Evolutionary conservation across 2,888 invertebrate species (phyloP), one percentile per base, ranked within the genome.

Genomic region (Aporophyla lueneburgensis): DNA sequence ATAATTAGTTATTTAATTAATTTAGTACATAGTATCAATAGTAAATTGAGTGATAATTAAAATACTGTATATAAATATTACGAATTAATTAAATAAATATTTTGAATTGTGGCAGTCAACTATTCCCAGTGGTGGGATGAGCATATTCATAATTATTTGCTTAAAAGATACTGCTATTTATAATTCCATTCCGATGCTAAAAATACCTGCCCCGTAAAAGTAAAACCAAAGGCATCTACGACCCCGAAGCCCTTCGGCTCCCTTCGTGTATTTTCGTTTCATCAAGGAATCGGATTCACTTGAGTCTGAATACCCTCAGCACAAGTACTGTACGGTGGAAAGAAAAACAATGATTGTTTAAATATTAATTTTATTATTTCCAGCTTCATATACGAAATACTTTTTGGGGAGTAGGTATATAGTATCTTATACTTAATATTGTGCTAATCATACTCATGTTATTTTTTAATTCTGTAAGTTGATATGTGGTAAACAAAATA

Each of bases 221-320:
- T 65, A 27, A 59, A 51, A 76, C 12, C 33, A 46, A 53, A 10
- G 14, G 10, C 40, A 54, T 49, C 24, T 21, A 27, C 21, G 24
- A 14, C 2, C 16, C 43, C 14, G 4, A 10, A 19, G 3, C 54
- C 61, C 70, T 56, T 82, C 70, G 83, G 71, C 49, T 5, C 54
- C 51, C 73, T 79, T 76, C 74, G 71, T 62, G 21, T 80, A 70
- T 74, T 76, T 76, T 74, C 80, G 71, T 76, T 78, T 70, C 54
- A 82, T 82, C 51, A 83, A 75, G 59, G 74, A 67, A 72, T 62
- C 66, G 33, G 21, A 46, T 33, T 33, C 33, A 62, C 71, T 56
- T 78, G 78, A 61, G 46, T 70, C n/a, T 3, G 16, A 24, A 63
- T 46, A 65, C 61, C 59, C 43, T 65, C 62, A 33, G 54, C 10